Percentiles rank a stretch among this genome's conserved stretches.
phyloP scores from a whole-genome alignment of 2,888 invertebrate species.

The Petrophora chlorosata region DNA sequence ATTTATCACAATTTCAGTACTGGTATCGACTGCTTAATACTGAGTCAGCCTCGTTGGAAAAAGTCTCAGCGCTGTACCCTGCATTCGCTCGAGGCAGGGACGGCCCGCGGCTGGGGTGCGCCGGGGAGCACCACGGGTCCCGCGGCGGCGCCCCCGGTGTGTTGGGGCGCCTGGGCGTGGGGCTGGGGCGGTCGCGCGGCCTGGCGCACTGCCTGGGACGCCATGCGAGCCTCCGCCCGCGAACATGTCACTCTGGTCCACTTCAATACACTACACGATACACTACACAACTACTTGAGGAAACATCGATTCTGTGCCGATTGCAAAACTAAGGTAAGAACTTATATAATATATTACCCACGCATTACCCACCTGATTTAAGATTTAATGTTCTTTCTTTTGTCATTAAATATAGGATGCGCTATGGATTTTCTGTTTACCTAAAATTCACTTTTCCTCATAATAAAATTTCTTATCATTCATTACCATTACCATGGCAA shows the following conservation, averaged over 20 bases:
- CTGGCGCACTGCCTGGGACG: slow-evolving; percentile 94
- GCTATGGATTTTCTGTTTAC: no score
- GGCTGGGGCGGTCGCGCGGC: slow-evolving; percentile 85
- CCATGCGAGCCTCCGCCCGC: slow-evolving; percentile 90
- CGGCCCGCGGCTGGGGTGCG: slow-evolving; percentile 88
- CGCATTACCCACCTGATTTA: no score
- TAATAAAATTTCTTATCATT: no score
- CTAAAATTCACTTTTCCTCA: no score
- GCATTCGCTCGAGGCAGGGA: slow-evolving; percentile 95
- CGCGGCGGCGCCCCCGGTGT: slow-evolving; percentile 89
- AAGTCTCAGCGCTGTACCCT: slow-evolving; percentile 95
- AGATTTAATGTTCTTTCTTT: not conserved
- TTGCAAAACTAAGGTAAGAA: slow-evolving; percentile 93
- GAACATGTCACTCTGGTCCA: slow-evolving; percentile 95
- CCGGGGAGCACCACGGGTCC: slow-evolving; percentile 83
- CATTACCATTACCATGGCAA: no score
- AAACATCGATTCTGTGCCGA: slow-evolving; percentile 98
- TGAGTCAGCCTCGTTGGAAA: slow-evolving; percentile 92
- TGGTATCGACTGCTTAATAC: slow-evolving; percentile 89
- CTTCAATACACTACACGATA: slow-evolving; percentile 91
- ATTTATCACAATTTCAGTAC: slow-evolving; percentile 73
- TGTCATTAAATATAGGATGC: no score
- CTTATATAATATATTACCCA: no score
- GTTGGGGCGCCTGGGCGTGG: slow-evolving; percentile 90
- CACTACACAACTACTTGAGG: slow-evolving; percentile 94